Base-by-base conservation (phyloP, 2,797 vertebrate genomes). In the Neostethus bicornis region DNA sequence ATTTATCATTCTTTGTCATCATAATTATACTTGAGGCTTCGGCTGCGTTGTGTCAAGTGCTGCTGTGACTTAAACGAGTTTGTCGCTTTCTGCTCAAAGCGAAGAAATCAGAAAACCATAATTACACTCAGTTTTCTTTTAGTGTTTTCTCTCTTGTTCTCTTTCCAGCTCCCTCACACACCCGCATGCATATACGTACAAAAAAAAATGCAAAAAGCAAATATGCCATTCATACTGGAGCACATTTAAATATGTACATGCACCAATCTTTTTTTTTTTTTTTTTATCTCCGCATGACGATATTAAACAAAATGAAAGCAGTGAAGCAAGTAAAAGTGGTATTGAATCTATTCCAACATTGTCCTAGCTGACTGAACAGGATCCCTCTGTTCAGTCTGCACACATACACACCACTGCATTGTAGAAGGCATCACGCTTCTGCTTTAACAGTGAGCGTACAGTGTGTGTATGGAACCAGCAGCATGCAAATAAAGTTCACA, bases 311-410 rank as follows among this genome's bases (percentile, higher is more conserved):
- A 85, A 71, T 64, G 61, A 65, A 54, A 38, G 58, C 28, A 45
- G 65, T 43, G 66, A 83, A 83, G 77, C 69, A 61, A 32, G 79
- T 84, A 73, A 75, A 85, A 82, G 73, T 81, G 74, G 73, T 85
- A 90, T 89, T 90, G 87, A 89, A 86, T 86, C 14, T 59, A 73
- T 81, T 88, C 89, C 86, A 90, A 84, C 88, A 89, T 91, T 92
- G 91, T 92, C 70, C 87, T 74, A 71, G 79, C 78, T 80, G 79
- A 86, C 82, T 89, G 86, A 87, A 92, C n/a, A 89, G 81, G 85
- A 85, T 63, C 67, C 64, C 82, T 91, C 86, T 93, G 89, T 92
- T 90, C 77, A 57, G 28, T 41, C 66, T 64, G 47, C 51, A 44
- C 50, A 41, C 56, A 56, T 32, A 51, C 44, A 48, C 47, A 44